Evolutionary conservation across 30 jellyfish, hydroid and myxozoan genomes (phyloP).

Genomic region (Turritopsis rubra): DNA sequence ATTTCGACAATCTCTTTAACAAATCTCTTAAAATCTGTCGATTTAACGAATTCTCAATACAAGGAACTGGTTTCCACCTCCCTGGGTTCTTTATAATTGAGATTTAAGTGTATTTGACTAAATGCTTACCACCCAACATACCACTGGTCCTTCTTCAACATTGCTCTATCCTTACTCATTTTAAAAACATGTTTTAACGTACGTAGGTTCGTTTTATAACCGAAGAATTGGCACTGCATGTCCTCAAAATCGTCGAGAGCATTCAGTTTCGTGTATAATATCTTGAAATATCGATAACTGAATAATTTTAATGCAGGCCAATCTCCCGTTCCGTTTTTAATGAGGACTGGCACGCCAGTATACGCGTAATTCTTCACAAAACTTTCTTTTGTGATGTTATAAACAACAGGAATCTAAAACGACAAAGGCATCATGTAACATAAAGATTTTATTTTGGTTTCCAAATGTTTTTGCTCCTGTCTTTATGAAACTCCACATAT

Average conservation of each 20-base stretch:
- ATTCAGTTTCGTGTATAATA: slow-evolving; percentile 25
- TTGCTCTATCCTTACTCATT: slow-evolving; percentile 65
- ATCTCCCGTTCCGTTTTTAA: slow-evolving; percentile 55
- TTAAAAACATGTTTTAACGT: slow-evolving; percentile 50
- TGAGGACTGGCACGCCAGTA: slow-evolving; percentile 71
- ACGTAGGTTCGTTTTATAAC: slow-evolving; percentile 59
- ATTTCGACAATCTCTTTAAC: too few species aligned
- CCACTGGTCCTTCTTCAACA: slow-evolving; percentile 60
- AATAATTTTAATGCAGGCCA: slow-evolving; percentile 78
- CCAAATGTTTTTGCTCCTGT: too few species aligned
- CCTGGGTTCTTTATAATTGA: too few species aligned
- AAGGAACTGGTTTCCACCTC: too few species aligned
- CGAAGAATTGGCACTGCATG: slow-evolving; percentile 60
- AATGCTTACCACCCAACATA: slow-evolving; percentile 95
- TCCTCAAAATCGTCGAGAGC: slow-evolving; percentile 49
- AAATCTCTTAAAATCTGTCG: too few species aligned
- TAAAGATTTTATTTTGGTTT: too few species aligned
- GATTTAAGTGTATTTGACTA: too few species aligned
- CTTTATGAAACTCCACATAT: too few species aligned
- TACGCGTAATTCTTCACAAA: slow-evolving; percentile 55
- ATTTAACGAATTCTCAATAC: too few species aligned
- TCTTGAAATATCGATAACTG: slow-evolving; percentile 50
- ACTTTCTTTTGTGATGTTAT: slow-evolving; percentile 42
- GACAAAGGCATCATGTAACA: neutral
- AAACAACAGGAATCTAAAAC: slow-evolving; percentile 48